A percentile compares a stretch with the other conserved stretches of the same genome.
Conservation (phyloP, 1,140 invertebrate species). For the Zophobas morio region DNA sequence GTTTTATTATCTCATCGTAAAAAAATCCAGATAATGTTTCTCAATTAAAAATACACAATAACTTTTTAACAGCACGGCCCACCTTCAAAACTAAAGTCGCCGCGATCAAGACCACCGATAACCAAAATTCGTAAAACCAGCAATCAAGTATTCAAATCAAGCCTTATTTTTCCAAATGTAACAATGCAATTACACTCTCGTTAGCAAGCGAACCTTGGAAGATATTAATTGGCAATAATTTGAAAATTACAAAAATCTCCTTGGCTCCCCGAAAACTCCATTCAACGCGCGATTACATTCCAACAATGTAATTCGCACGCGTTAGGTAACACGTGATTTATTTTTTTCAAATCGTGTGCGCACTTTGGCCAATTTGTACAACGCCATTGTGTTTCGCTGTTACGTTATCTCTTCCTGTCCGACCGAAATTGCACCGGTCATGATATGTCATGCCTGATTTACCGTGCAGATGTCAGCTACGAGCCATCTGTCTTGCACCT, state of each 20-base stretch:
- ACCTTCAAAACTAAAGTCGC: background rate
- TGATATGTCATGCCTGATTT: constrained; percentile 1
- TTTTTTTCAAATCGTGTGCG: too few relatives aligned
- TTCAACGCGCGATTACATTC: too few relatives aligned
- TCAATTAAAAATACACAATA: too few relatives aligned
- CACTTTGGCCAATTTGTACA: background rate
- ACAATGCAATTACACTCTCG: background rate
- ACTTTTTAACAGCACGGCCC: background rate
- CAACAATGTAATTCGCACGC: too few relatives aligned
- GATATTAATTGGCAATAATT: background rate
- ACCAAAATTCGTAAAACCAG: background rate
- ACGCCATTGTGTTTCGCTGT: background rate
- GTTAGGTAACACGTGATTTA: too few relatives aligned
- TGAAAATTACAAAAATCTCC: background rate
- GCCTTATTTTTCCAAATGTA: background rate
- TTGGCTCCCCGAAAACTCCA: too few relatives aligned
- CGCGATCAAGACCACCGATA: background rate
- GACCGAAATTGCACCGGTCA: background rate
- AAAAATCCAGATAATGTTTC: too few relatives aligned
- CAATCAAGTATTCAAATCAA: constrained; percentile 11
- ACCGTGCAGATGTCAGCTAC: background rate
- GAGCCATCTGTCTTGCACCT: constrained; percentile 13
- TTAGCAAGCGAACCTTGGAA: background rate
- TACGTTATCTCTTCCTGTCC: background rate
- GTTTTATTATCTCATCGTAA: too few relatives aligned